Evolutionary conservation across 2,888 invertebrate species (phyloP), one percentile per base, ranked within the genome.

Genomic region (Teleogryllus oceanicus): DNA sequence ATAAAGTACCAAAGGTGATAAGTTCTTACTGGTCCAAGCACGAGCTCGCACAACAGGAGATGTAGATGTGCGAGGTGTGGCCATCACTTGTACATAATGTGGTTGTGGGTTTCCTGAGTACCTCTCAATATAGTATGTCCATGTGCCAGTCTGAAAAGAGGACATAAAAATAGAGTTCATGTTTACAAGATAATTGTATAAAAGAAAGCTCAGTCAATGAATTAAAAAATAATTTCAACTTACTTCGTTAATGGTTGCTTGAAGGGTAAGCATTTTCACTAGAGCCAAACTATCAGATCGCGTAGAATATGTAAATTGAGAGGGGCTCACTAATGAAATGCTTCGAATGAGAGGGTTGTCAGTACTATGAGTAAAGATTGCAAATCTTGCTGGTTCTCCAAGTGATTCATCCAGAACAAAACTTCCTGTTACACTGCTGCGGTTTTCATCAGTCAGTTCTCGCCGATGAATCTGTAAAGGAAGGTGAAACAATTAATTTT

Each of bases 21-120:
- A 86, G 11, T 85, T 84, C 78, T 85, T 84, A 76, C 85, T 84
- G 2, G 89, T 88, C 88, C 89, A 90, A 24, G 90, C 88, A 12
- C 87, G 86, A 1, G 89, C 88, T 51, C 86, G 84, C 1, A 89
- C 87, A 11, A 89, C 87, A 20, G 88, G 88, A 12, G 87, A 85
- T 51, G 86, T 85, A 74, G 86, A 84, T 0, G 88, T 86, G 79
- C 85, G 85, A 2, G 90, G 90, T 2, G 89, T 90, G 0, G 91
- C 90, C 83, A 89, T 88, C 1, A 91, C 90, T 86, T 91, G 90
- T 1, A 91, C 88, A 84, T 89, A 90, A 84, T 91, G 90, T 0
- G 91, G 90, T 84, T 91, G 90, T 0, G 90, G 90, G 83, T 89
- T 90, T 16, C 90, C 90, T 50, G 88, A 86, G 80, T 89, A 88